A percentile compares a stretch with the other conserved stretches of the same genome.
These are phyloP conservation scores for Anastrepha ludens DNA, from an alignment of 1,140 invertebrate species.

Conservation along the genomic window DNA sequence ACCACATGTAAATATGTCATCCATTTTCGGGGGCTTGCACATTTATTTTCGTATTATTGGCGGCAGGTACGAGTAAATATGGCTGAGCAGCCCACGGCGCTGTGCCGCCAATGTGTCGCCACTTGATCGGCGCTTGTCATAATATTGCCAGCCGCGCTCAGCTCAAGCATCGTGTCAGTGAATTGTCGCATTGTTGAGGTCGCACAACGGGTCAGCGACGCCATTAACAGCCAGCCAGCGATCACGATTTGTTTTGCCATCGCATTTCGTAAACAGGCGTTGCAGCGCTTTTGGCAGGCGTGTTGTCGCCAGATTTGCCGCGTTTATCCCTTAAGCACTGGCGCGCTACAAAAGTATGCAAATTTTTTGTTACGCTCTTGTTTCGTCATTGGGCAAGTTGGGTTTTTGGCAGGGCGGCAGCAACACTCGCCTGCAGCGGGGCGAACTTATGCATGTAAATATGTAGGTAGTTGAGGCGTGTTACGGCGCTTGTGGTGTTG, in stretches of 20 bases:
- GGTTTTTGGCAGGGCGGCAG: neutral
- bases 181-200: constrained; percentile 42
- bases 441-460: neutral
- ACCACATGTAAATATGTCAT: too few relatives aligned
- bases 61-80: neutral
- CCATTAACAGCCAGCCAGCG: constrained; percentile 31
- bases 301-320: neutral
- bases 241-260: constrained; percentile 15
- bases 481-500: neutral
- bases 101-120: constrained; percentile 25
- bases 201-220: constrained; percentile 7
- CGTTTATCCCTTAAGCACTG: too few relatives aligned
- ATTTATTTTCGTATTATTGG: neutral
- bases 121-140: constrained; percentile 24
- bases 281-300: neutral
- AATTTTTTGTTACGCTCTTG: constrained; percentile 48
- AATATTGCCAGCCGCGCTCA: neutral
- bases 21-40: neutral
- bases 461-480: neutral
- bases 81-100: neutral
- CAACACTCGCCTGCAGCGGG: too few relatives aligned
- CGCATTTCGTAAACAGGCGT: constrained; percentile 31
- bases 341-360: neutral
- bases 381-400: constrained; percentile 20
- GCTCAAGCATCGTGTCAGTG: constrained; percentile 21